These are phyloP conservation scores for Neodiprion lecontei DNA, from an alignment of 1,140 invertebrate species.

Conservation along the genomic window DNA sequence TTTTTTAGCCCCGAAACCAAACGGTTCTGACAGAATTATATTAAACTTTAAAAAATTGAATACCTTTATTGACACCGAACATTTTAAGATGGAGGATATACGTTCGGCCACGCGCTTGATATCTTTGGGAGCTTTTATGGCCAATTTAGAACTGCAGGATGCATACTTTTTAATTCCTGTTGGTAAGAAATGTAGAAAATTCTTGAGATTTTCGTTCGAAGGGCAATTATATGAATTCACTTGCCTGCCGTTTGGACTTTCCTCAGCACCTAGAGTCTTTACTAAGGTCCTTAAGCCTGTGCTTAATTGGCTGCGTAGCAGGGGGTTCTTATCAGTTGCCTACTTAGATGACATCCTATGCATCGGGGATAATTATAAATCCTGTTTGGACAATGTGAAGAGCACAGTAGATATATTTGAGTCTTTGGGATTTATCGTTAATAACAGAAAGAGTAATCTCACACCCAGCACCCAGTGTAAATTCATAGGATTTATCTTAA, in stretches of 20 bases:
- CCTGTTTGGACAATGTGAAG: slow-evolving; percentile 22
- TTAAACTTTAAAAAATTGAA: too few relatives aligned
- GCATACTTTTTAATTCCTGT: slow-evolving; percentile 22
- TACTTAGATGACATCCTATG: slow-evolving; percentile 34
- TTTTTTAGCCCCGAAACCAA: too few relatives aligned
- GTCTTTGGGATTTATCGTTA: slow-evolving; percentile 38
- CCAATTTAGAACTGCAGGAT: neutral
- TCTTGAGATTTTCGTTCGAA: too few relatives aligned
- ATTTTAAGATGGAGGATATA: neutral
- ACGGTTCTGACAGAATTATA: too few relatives aligned
- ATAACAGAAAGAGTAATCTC: slow-evolving; percentile 28
- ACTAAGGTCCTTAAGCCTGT: slow-evolving; percentile 38
- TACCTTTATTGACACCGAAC: too few relatives aligned
- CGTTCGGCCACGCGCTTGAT: neutral
- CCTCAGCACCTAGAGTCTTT: slow-evolving; percentile 29
- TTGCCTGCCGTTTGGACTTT: slow-evolving; percentile 38
- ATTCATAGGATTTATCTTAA: slow-evolving; percentile 39
- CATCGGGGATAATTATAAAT: slow-evolving; percentile 11
- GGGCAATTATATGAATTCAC: too few relatives aligned
- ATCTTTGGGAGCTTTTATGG: slow-evolving; percentile 16
- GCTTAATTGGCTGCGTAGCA: slow-evolving; percentile 22
- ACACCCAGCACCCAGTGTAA: slow-evolving; percentile 17
- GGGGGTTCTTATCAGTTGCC: slow-evolving; percentile 24
- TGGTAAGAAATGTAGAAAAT: slow-evolving; percentile 22
- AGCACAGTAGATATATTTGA: slow-evolving; percentile 26